phyloP scores from a whole-genome alignment of 2,797 vertebrate species.

The Simalia tracyae region DNA sequence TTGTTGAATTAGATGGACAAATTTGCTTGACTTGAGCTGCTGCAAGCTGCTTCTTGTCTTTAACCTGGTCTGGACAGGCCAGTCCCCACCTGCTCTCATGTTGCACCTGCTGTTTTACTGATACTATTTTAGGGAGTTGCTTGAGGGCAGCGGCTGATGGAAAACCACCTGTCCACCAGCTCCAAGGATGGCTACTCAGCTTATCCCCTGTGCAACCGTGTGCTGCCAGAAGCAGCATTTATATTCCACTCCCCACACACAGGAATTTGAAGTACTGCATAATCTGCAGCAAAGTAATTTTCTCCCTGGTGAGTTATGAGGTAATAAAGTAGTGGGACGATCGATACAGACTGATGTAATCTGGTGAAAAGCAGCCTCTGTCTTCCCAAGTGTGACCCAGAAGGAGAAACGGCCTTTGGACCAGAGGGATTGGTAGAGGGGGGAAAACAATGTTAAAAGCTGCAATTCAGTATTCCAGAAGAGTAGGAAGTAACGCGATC shows the following conservation, averaged over 20 bases:
- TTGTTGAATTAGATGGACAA: not conserved
- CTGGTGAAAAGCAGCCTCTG: not conserved
- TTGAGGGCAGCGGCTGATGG: not conserved
- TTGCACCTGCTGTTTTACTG: not conserved
- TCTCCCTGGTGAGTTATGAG: slow-evolving; percentile 27
- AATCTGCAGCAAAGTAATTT: slow-evolving; percentile 32
- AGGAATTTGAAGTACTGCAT: slow-evolving; percentile 26
- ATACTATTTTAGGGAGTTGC: not conserved
- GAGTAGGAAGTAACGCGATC: not conserved
- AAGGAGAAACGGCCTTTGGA: not conserved
- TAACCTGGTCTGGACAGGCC: not conserved
- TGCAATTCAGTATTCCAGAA: not conserved
- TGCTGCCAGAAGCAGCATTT: not conserved
- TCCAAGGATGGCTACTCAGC: not conserved
- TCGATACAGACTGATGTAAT: slow-evolving; percentile 38
- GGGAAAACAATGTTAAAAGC: not conserved
- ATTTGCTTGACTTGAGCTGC: not conserved
- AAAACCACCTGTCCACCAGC: not conserved
- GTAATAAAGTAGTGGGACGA: slow-evolving; percentile 25
- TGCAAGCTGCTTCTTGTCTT: not conserved
- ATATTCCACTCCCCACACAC: slow-evolving; percentile 11
- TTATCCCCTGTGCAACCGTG: too few relatives aligned
- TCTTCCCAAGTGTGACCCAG: slow-evolving; percentile 13
- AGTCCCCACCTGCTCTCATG: not conserved
- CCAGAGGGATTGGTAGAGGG: not conserved